Evolutionary conservation across 1,140 invertebrate genomes (phyloP).

Genomic region (Tigriopus japonicus): DNA sequence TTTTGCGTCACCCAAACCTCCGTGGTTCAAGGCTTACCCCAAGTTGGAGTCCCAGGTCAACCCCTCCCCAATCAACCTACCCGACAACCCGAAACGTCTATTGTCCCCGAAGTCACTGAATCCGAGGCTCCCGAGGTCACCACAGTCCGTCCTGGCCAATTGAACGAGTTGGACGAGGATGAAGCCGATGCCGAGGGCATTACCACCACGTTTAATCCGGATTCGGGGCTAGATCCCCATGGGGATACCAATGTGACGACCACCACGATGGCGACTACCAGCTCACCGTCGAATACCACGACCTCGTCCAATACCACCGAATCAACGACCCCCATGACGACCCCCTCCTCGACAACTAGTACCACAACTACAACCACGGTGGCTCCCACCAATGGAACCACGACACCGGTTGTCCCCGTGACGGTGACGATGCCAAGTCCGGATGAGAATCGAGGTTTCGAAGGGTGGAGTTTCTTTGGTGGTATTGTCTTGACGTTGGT

Average conservation of each 20-base stretch:
- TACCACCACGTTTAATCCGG: background rate
- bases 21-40: too few species aligned
- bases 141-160: too few species aligned
- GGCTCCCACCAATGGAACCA: background rate
- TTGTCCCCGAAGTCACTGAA: too few species aligned
- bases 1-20: too few species aligned
- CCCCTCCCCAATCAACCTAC: too few species aligned
- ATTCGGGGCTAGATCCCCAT: background rate
- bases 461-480: conserved; percentile 14
- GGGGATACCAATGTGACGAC: background rate
- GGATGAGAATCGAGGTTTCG: background rate
- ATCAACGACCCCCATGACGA: background rate
- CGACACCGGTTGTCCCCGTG: background rate
- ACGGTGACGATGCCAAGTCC: background rate
- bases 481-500: conserved; percentile 10
- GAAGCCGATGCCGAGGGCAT: too few species aligned
- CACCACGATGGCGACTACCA: background rate
- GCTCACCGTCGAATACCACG: background rate
- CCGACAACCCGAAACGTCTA: too few species aligned
- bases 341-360: background rate
- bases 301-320: background rate
- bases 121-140: too few species aligned
- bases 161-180: too few species aligned
- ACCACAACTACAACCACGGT: background rate
- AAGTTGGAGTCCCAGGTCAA: too few species aligned